Percentiles rank a stretch among this genome's conserved stretches.
Evolutionary conservation across 2,888 invertebrate genomes (phyloP).

Genomic region (Drosophila rellima): DNA sequence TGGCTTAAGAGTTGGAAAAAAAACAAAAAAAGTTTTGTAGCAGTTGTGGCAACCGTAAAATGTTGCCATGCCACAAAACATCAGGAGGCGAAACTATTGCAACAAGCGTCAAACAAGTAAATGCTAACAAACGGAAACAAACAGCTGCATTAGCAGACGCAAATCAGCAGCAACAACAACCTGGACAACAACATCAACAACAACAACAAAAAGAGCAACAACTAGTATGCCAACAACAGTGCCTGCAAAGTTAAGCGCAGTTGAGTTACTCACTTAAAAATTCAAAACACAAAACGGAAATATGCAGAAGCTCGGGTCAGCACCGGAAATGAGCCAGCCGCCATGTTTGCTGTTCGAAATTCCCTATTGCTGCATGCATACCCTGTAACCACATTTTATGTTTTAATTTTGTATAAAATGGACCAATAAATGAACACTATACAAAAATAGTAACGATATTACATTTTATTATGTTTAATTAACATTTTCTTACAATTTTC

Average conservation of each 20-base stretch:
- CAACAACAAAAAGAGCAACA: constrained; percentile 24
- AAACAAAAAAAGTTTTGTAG: constrained; percentile 30
- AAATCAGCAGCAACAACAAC: constrained; percentile 52
- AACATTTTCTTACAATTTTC: too few species aligned
- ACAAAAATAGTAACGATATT: too few species aligned
- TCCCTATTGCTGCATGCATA: constrained; percentile 1
- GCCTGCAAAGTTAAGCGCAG: constrained; percentile 50
- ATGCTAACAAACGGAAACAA: constrained; percentile 79
- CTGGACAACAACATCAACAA: constrained; percentile 22
- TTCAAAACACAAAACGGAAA: constrained; percentile 83
- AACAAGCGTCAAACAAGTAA: constrained; percentile 61
- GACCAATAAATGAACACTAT: too few species aligned
- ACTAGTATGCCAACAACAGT: constrained; percentile 33
- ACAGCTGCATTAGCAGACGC: constrained; percentile 77
- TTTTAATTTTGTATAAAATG: too few species aligned
- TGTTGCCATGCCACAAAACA: constrained; percentile 49
- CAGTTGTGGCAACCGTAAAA: constrained; percentile 47
- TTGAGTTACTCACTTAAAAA: constrained; percentile 81
- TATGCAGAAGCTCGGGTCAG: constrained; percentile 75
- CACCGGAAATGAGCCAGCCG: constrained; percentile 79
- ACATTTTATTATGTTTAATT: neutral
- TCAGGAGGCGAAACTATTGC: constrained; percentile 28
- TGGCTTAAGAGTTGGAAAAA: constrained; percentile 19
- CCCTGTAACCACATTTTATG: too few species aligned
- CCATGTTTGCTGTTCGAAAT: constrained; percentile 54